Evolutionary conservation across 2,888 invertebrate species (phyloP), one percentile per base, ranked within the genome.

Genomic region (Fabriciana adippe): DNA sequence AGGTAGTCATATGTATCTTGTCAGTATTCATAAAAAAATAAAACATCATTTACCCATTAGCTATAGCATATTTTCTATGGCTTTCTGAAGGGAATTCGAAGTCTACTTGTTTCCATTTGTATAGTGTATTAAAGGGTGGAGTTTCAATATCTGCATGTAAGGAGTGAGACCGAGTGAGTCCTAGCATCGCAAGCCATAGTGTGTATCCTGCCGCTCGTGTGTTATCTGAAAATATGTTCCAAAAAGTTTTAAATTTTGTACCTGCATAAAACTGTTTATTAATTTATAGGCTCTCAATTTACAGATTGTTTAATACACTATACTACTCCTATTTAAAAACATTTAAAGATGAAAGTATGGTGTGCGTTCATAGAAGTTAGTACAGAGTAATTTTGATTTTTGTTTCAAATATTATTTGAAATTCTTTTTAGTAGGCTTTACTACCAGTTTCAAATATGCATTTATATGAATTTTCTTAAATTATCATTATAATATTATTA

Each of bases 21-120:
- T n/a, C 31, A 6, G 8, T 26, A 14, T 26, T 5, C 6, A 54
- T 6, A n/a, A 3, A 21, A n/a, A 56, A 26, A 16, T 2, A 59
- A n/a, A 11, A 6, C 6, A 48, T 1, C 14, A n/a, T 1, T 77
- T 87, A 94, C 94, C 94, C 94, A 41, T 90, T 92, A 31, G 85
- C 84, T 14, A 96, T 88, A 0, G 96, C 96, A 45, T 86, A 81
- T 41, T 93, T 87, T 26, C 96, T 89, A 55, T 94, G 94, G 15
- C 88, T 86, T 18, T 90, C 87, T 0, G 94, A 93, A 4, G 94
- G 94, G 81, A 95, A 97, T 61, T 94, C 94, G 79, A 95, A 97
- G 81, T 97, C 97, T 6, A 97, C 84, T 48, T 93, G 92, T 72
- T 94, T 95, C 97, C 97, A 97, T 68, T 95, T 94, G 81, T 96